Evolutionary conservation across 2,113 vertebrate genomes (phyloP).

Genomic region (Hassar affinis): DNA sequence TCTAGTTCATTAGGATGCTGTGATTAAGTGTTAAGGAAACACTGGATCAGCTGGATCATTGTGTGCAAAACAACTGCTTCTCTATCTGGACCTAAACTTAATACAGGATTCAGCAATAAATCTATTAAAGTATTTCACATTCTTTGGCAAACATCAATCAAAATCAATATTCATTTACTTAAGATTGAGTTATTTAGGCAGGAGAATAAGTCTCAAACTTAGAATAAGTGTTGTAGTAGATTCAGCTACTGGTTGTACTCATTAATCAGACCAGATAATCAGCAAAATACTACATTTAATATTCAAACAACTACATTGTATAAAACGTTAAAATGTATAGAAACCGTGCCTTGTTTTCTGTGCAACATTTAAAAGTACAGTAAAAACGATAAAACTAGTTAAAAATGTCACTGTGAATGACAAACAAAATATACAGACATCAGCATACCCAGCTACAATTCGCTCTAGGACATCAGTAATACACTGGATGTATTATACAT

Average conservation of each 20-base stretch:
- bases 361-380: background rate
- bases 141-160: background rate
- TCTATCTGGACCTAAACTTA: background rate
- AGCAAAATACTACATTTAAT: background rate
- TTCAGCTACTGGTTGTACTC: background rate
- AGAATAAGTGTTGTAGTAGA: background rate
- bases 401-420: background rate
- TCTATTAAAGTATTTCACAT: background rate
- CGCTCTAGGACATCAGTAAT: background rate
- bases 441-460: background rate
- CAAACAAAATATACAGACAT: slow-evolving; percentile 12
- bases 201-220: too few species aligned
- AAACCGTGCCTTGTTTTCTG: background rate
- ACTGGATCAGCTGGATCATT: background rate
- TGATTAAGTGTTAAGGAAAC: background rate
- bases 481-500: background rate
- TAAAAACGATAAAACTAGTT: background rate
- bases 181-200: too few species aligned
- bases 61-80: slow-evolving; percentile 5
- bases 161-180: background rate
- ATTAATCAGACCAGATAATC: background rate
- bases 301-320: slow-evolving; percentile 5
- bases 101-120: background rate
- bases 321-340: slow-evolving; percentile 29
- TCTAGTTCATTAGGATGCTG: background rate